Percentiles rank a stretch among this genome's conserved stretches.
Evolutionary conservation across 1,140 invertebrate genomes (phyloP).

Genomic region (Ooceraea biroi): DNA sequence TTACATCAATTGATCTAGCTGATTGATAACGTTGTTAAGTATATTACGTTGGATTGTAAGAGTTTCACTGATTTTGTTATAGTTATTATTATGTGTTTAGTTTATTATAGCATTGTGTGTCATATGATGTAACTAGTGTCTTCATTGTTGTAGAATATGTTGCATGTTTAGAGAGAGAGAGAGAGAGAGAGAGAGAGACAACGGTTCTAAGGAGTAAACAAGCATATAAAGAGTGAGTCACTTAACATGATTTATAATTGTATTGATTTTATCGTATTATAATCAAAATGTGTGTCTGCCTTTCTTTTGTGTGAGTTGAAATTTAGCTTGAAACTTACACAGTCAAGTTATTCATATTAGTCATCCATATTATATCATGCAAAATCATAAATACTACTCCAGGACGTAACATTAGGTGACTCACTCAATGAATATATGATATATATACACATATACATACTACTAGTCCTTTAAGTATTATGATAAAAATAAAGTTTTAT

Average conservation of each 20-base stretch:
- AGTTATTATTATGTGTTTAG: too few species aligned
- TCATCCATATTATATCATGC: too few species aligned
- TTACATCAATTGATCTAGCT: constrained; percentile 4
- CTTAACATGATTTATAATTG: background rate
- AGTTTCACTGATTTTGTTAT: background rate
- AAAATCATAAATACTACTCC: background rate
- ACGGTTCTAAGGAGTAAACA: constrained; percentile 11
- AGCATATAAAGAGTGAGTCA: constrained; percentile 33
- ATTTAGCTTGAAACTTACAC: background rate
- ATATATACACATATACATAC: too few species aligned
- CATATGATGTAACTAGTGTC: background rate
- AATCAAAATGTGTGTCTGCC: background rate
- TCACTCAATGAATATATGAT: background rate
- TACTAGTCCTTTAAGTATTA: constrained; percentile 40
- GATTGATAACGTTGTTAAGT: background rate
- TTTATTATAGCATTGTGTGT: too few species aligned
- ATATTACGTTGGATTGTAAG: background rate
- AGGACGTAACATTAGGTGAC: constrained; percentile 20
- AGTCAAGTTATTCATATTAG: too few species aligned
- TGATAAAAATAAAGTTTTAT: constrained; percentile 44
- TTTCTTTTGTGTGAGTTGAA: background rate
- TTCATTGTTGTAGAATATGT: background rate
- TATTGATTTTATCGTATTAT: background rate
- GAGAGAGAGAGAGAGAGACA: too few species aligned
- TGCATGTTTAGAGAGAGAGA: constrained; percentile 31